phyloP scores from a whole-genome alignment of 1,140 invertebrate genomes.

The Eufriesea mexicana region DNA sequence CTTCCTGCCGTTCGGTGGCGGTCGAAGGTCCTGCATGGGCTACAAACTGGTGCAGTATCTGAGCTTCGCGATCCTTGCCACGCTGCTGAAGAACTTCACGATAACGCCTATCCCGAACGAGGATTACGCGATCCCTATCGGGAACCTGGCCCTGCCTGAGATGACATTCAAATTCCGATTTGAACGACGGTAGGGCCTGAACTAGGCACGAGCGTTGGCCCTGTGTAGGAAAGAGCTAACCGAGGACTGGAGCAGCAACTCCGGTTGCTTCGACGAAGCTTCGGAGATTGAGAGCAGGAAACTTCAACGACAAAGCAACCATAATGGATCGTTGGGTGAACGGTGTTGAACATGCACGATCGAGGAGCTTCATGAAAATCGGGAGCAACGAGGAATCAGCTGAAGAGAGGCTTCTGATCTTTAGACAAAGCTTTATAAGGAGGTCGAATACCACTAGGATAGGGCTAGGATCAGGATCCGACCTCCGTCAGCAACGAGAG shows the following conservation, averaged over 20 bases:
- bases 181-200: constrained; percentile 78
- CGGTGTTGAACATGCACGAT: constrained; percentile 6
- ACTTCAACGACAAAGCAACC: neutral
- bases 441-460: neutral
- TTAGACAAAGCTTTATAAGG: constrained; percentile 52
- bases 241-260: neutral
- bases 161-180: constrained; percentile 85
- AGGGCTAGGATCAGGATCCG: constrained; percentile 15
- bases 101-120: constrained; percentile 83
- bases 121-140: constrained; percentile 83
- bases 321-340: constrained; percentile 24
- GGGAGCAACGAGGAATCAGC: constrained; percentile 22
- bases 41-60: constrained; percentile 91
- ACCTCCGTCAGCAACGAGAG: constrained; percentile 47
- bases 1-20: constrained; percentile 94
- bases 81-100: constrained; percentile 89
- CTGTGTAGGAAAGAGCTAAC: neutral
- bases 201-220: neutral
- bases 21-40: constrained; percentile 93
- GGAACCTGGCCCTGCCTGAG: constrained; percentile 87
- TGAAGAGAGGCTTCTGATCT: constrained; percentile 55
- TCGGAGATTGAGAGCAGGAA: neutral
- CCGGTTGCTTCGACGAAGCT: constrained; percentile 22
- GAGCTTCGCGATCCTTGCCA: constrained; percentile 88
- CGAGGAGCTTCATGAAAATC: constrained; percentile 11